Evolutionary conservation across 2,113 vertebrate genomes (phyloP), one percentile per base, ranked within the genome.

Genomic region (Peromyscus californicus): DNA sequence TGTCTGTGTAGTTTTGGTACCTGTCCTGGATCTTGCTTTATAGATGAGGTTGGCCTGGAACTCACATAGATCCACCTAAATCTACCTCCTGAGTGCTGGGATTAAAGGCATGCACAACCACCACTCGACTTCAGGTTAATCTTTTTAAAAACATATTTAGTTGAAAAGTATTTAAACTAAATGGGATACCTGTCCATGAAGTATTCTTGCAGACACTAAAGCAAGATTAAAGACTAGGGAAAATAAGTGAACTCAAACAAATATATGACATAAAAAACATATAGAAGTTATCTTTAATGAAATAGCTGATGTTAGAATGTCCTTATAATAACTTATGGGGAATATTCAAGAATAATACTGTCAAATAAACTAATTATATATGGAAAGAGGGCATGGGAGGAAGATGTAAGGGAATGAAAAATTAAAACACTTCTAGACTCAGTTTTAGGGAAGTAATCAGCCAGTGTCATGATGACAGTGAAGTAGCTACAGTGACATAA

Each of bases 401-500:
- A 83, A 80, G 15, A 80, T 88, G 51, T 61, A 74, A 72, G 3
- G n/a, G 16, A 42, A 63, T 26, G n/a, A 84, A 84, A 7, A 26
- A 39, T 24, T 26, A 54, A 90, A n/a, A 63, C 74, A 54, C 4
- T 61, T n/a, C 74, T 80, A 67, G n/a, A 33, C 13, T 63, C 13
- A 72, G 29, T 33, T 67, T 96, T 45, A 74, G 79, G 72, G 36
- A 89, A 33, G 33, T 59, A 84, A 45, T 83, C 29, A 91, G n/a
- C 8, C 48, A 39, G 24, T 59, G 48, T 87, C 74, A 80, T 85
- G 13, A n/a, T 85, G 72, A 70, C 39, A 70, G 36, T 88, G 80
- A 76, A 78, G 33, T 89, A 92, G 91, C n/a, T 67, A n/a, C 36
- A 63, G 45, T 74, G 63, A 87, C 80, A 93, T 96, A 96, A 96